Evolutionary conservation across 1,140 invertebrate genomes (phyloP).

Genomic region (Asbolus verrucosus): DNA sequence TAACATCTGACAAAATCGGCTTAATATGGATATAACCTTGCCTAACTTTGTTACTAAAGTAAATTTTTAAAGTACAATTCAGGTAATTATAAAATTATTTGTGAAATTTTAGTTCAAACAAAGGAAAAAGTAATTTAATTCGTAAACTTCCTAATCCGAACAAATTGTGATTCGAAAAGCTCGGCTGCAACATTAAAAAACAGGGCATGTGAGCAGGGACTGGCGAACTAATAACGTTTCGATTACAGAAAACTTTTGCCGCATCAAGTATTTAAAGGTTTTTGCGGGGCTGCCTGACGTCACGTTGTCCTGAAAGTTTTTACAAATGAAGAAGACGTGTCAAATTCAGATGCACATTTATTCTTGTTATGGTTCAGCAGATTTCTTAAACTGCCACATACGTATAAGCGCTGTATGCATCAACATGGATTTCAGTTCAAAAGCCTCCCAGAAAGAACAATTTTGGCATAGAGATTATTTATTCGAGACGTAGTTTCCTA

Average conservation of each 20-base stretch:
- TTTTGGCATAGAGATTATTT: too few relatives aligned
- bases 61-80: too few relatives aligned
- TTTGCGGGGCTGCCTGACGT: slow-evolving; percentile 30
- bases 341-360: background rate
- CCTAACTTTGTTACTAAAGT: too few relatives aligned
- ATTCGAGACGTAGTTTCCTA: too few relatives aligned
- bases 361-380: background rate
- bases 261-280: slow-evolving; percentile 46
- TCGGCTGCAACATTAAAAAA: slow-evolving; percentile 41
- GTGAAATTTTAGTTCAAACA: slow-evolving; percentile 7
- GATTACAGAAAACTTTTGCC: slow-evolving; percentile 46
- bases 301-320: slow-evolving; percentile 24
- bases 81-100: too few relatives aligned
- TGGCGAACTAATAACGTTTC: slow-evolving; percentile 51
- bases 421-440: too few relatives aligned
- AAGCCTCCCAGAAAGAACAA: too few relatives aligned
- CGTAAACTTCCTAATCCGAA: slow-evolving; percentile 21
- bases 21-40: too few relatives aligned
- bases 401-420: too few relatives aligned
- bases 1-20: too few relatives aligned
- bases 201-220: slow-evolving; percentile 43
- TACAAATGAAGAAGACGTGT: slow-evolving; percentile 26
- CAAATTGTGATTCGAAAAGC: slow-evolving; percentile 43
- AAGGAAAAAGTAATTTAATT: slow-evolving; percentile 23
- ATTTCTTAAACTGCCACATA: too few relatives aligned